Percentiles rank a stretch among this genome's conserved stretches.
Conservation (phyloP, 2,113 vertebrate species). For the Notiomystis cincta region DNA sequence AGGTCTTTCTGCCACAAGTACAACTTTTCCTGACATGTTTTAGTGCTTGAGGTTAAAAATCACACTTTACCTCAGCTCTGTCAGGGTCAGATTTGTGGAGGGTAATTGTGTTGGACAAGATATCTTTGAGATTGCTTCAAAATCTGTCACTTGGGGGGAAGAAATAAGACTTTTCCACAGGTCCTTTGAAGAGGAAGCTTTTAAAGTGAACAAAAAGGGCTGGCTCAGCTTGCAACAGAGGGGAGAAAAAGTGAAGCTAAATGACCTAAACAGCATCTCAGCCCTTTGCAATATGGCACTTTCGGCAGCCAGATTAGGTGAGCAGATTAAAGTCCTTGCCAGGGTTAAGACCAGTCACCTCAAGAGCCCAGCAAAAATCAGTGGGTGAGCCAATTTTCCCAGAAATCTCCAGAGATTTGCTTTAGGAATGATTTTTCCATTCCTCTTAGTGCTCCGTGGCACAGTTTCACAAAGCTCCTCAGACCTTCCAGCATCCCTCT, state of each 20-base stretch:
- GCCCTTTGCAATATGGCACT: neutral
- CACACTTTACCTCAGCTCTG: conserved; percentile 8
- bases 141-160: neutral
- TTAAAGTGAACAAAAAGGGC: conserved; percentile 25
- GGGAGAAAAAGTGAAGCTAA: neutral
- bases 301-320: conserved; percentile 33
- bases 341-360: neutral
- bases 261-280: conserved; percentile 35
- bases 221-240: neutral
- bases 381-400: conserved; percentile 32
- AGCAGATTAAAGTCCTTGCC: conserved; percentile 7
- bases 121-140: neutral
- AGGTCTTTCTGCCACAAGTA: neutral
- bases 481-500: neutral
- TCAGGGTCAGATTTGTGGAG: conserved; percentile 55
- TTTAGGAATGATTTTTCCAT: conserved; percentile 39
- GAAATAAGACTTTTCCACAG: conserved; percentile 11
- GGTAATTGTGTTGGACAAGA: conserved; percentile 26
- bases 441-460: neutral
- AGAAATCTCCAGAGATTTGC: conserved; percentile 15
- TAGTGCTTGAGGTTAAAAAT: conserved; percentile 41
- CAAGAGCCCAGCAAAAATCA: neutral
- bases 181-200: conserved; percentile 33
- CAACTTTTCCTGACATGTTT: conserved; percentile 12
- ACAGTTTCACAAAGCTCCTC: neutral